A percentile compares a stretch with the other conserved stretches of the same genome.
Evolutionary conservation across 2,113 vertebrate species (phyloP).

Genomic region (Protobothrops mucrosquamatus): DNA sequence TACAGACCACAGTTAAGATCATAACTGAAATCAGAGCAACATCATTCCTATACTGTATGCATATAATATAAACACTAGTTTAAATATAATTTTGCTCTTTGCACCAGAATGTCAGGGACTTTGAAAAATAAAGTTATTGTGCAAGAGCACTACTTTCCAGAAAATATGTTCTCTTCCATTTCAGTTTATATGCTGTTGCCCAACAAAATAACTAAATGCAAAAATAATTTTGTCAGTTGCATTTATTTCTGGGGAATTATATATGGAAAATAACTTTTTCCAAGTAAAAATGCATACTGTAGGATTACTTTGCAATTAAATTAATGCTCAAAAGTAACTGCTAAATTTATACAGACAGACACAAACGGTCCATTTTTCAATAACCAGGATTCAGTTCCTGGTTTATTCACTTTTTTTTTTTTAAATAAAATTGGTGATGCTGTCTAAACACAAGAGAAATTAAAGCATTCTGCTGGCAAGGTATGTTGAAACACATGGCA

Average conservation of each 20-base stretch:
- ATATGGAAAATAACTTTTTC: neutral
- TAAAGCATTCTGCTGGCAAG: conserved; percentile 40
- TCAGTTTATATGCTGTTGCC: neutral
- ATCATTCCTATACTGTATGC: neutral
- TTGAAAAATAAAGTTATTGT: neutral
- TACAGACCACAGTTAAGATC: neutral
- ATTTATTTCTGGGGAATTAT: neutral
- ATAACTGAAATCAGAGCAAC: neutral
- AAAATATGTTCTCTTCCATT: neutral
- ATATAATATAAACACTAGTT: neutral
- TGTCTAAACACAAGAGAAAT: conserved; percentile 44
- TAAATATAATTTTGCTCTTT: neutral
- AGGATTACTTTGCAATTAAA: neutral
- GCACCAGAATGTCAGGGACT: neutral
- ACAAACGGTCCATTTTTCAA: neutral
- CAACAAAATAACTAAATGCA: neutral
- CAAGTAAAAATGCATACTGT: neutral
- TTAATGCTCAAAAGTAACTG: neutral
- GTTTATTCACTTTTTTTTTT: conserved; percentile 23
- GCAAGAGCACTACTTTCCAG: neutral
- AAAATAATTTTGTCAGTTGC: neutral
- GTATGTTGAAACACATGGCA: conserved; percentile 51
- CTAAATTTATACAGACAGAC: too few relatives aligned
- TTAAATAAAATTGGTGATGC: conserved; percentile 41
- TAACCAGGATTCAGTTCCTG: neutral